Percentiles rank a stretch among this genome's conserved stretches.
These are phyloP conservation scores for Trachelus tabidus DNA, from an alignment of 2,888 invertebrate genomes.

Conservation along the genomic window DNA sequence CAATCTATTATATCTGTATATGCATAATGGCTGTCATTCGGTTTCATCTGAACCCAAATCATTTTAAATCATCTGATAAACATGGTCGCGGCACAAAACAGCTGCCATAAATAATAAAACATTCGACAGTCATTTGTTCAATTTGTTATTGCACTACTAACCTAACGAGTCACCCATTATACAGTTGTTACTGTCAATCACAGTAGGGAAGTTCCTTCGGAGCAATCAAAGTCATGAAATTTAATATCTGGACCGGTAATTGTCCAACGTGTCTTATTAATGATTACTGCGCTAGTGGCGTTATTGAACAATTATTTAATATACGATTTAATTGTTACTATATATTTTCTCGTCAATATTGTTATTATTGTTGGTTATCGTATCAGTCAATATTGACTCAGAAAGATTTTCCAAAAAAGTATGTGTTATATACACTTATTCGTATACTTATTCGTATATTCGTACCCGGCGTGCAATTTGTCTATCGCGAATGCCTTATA, in stretches of 20 bases:
- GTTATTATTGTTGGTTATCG: not conserved
- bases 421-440: no score
- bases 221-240: slow-evolving; percentile 4
- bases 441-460: no score
- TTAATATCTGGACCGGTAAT: not conserved
- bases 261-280: not conserved
- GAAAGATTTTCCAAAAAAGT: no score
- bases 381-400: no score
- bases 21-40: not conserved
- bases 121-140: not conserved
- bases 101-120: not conserved
- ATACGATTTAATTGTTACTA: not conserved
- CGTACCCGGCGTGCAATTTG: no score
- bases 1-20: not conserved
- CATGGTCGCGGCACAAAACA: not conserved
- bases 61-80: not conserved
- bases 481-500: no score
- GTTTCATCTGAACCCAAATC: not conserved
- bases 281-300: not conserved
- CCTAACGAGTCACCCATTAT: slow-evolving; percentile 4
- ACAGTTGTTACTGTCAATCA: slow-evolving; percentile 16
- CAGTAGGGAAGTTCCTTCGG: not conserved
- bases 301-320: not conserved
- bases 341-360: not conserved
- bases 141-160: not conserved